Conservation (phyloP, 2,888 invertebrate genomes). For the Dichetophora obliterata region DNA sequence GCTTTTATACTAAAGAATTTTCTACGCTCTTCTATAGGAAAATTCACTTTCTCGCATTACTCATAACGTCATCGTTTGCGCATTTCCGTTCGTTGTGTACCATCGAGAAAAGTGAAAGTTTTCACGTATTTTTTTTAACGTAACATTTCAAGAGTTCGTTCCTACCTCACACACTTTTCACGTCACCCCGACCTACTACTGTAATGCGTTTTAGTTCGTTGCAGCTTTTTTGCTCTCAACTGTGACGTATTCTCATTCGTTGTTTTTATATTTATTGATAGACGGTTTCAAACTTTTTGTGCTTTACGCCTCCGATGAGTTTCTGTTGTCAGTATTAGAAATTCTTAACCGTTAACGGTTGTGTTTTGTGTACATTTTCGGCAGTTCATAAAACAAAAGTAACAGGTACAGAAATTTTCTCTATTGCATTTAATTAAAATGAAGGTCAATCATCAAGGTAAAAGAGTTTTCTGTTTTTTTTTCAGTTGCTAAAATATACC, state of each 20-base stretch:
- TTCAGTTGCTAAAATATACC: background rate
- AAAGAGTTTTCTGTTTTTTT: background rate
- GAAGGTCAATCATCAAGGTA: slow-evolving; percentile 24
- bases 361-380: slow-evolving; percentile 5
- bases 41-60: background rate
- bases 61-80: background rate
- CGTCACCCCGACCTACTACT: too few relatives aligned
- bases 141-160: background rate
- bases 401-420: slow-evolving; percentile 16
- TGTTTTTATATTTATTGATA: background rate
- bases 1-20: background rate
- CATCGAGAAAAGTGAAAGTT: slow-evolving; percentile 11
- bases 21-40: background rate
- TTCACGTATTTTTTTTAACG: background rate
- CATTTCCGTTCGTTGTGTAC: background rate
- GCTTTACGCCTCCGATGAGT: background rate
- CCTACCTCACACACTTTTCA: background rate
- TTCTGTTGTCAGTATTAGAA: slow-evolving; percentile 1
- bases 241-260: background rate
- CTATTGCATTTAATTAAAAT: background rate
- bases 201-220: background rate
- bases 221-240: slow-evolving; percentile 4
- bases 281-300: background rate
- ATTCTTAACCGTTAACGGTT: slow-evolving; percentile 24
- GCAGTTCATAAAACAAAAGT: background rate